These are phyloP conservation scores for Petroica traversi DNA, from an alignment of 2,113 vertebrate species.

Conservation along the genomic window DNA sequence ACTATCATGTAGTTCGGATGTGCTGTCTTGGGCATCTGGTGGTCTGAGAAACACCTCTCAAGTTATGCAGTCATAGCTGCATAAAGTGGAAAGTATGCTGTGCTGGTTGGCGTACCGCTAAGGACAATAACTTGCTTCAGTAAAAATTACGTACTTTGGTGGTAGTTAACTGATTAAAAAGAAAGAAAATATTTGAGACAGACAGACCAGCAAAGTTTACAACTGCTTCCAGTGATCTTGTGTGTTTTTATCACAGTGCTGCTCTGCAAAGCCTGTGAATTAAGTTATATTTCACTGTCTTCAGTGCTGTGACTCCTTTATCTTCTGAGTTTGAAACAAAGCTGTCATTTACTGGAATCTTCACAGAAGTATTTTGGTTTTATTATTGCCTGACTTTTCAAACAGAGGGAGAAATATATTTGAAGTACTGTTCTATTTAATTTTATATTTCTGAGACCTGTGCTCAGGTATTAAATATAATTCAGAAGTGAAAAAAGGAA, in stretches of 20 bases:
- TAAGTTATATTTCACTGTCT: not conserved
- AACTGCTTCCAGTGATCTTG: not conserved
- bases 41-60: not conserved
- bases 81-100: fast-evolving
- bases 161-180: not conserved
- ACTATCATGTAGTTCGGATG: too few relatives aligned
- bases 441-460: not conserved
- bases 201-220: not conserved
- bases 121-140: not conserved
- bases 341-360: not conserved
- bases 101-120: not conserved
- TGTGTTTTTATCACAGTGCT: not conserved
- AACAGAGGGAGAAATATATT: not conserved
- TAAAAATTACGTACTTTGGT: not conserved
- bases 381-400: not conserved
- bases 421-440: not conserved
- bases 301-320: not conserved
- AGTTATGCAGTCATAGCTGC: not conserved
- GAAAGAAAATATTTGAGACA: not conserved
- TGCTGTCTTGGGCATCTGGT: not conserved
- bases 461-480: not conserved
- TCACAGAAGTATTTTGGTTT: not conserved
- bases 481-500: not conserved
- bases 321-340: not conserved
- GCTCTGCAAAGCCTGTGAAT: not conserved